Base-by-base conservation (phyloP, 2,797 vertebrate genomes). In the Microhierax caerulescens region DNA sequence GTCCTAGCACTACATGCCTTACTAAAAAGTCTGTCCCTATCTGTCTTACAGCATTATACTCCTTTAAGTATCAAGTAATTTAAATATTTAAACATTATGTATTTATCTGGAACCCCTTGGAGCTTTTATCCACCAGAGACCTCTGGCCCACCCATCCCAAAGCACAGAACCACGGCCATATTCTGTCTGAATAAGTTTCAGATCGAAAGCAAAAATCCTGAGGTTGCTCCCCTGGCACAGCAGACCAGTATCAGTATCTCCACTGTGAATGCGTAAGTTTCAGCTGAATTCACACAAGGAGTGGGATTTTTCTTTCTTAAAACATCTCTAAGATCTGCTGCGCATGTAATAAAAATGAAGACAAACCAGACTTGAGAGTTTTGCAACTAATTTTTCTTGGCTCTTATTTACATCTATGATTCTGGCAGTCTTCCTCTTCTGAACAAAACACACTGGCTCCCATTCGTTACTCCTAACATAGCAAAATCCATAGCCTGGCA, bases 351-450 rank as follows among this genome's bases (percentile, higher is more conserved):
- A 92, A 93, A 91, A 94, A 51, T 34, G 61, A 21, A 85, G 85
- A 79, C 34, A 93, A 84, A 88, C 56, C 43, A 80, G 63, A 80
- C 25, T 54, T 85, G 82, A 86, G 60, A 96, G 34, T 56, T 90
- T 95, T 96, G 72, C 79, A 85, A 73, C 91, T 94, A 84, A 73
- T 94, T 95, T 95, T 88, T 50, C 50, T 84, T 73, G 56, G 45
- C 37, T 96, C 80, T 88, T 93, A 85, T 85, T 95, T 95, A 57
- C 74, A n/a, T 84, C 69, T 95, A 92, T 95, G 84, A 54, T 89
- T 81, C 72, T 88, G 78, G 80, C 86, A 92, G 48, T 47, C 73
- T 90, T 88, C 45, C 54, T 75, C 48, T 77, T 89, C 72, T 74
- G 51, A 79, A 72, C 10, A 25, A 95, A n/a, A 84, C 96, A 86